Evolutionary conservation across 2,888 invertebrate species (phyloP).

Genomic region (Zygogramma bicolorata): DNA sequence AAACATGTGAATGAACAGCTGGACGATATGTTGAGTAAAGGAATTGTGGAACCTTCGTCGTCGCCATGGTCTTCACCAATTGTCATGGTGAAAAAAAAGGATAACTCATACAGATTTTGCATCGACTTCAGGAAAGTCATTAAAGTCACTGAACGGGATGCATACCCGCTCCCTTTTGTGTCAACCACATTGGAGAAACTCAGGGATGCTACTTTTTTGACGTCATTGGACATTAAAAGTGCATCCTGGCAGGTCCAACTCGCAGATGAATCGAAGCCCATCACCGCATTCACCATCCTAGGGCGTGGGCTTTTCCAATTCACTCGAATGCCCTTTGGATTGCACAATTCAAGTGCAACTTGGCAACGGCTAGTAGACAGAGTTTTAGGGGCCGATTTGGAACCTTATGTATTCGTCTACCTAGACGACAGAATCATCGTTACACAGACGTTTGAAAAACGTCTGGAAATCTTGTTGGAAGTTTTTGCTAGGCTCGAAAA

Average conservation of each 20-base stretch:
- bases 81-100: slow-evolving; percentile 56
- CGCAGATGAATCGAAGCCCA: neutral
- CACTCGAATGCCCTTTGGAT: slow-evolving; percentile 47
- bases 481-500: no score
- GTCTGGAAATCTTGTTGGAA: no score
- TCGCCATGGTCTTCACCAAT: slow-evolving; percentile 53
- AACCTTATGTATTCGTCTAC: neutral
- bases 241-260: neutral
- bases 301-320: slow-evolving; percentile 27
- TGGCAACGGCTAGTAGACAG: slow-evolving; percentile 35
- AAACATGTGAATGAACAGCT: slow-evolving; percentile 33
- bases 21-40: slow-evolving; percentile 45
- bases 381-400: no score
- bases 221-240: neutral
- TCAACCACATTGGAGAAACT: slow-evolving; percentile 38
- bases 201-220: slow-evolving; percentile 23
- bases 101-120: slow-evolving; percentile 47
- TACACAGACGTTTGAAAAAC: no score
- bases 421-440: slow-evolving; percentile 28
- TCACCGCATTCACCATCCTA: slow-evolving; percentile 5
- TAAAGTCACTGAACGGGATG: slow-evolving; percentile 37
- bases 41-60: slow-evolving; percentile 44
- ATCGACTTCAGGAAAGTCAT: slow-evolving; percentile 46
- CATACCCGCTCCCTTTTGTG: slow-evolving; percentile 39
- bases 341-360: slow-evolving; percentile 40